Evolutionary conservation across 2,113 vertebrate species (phyloP), one percentile per base, ranked within the genome.

Genomic region (Ctenodactylus gundi): DNA sequence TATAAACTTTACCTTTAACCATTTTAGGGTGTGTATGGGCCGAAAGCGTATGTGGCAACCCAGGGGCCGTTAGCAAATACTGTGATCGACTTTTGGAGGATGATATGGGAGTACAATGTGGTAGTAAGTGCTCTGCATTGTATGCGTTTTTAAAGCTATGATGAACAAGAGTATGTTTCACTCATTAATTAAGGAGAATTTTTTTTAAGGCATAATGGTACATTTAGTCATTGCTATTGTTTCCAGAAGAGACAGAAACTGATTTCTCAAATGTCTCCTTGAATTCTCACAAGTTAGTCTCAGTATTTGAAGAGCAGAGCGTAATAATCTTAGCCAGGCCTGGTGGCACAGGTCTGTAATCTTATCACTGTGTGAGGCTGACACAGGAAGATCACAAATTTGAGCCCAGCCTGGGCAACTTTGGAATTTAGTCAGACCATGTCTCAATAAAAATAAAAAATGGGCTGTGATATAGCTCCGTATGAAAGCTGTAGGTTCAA

Each of bases 21-120:
- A 96, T 98, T 96, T 89, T 96, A 99, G 99, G 99, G 99, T 92
- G 99, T 99, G 11, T 98, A 99, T 84, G 99, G 99, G 95, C 99
- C 99, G 75, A 98, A 99, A 98, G 99, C 99, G 14, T 99, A 99
- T 67, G 99, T 99, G 84, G 99, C 99, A 94, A 99, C 99, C 57
- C 99, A 99, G 98, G 99, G 99, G 84, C 99, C 99, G 0, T 98
- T 99, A 95, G 98, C 98, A 80, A 99, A 99, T 96, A 99, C 99
- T 23, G 99, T 99, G 91, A 98, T 99, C 44, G 99, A 99, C 97
- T 99, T 99, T 98, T 99, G 99, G 99, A 99, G 99, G 97, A 99
- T 99, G 99, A 99, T 99, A 98, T 99, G 99, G 99, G 99, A 99
- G 81, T 99, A 99, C 97, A 99, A 98, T 1, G 98, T 99, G 75